Evolutionary conservation across 1,140 invertebrate species (phyloP).

Genomic region (Diplogasteroides magnus): DNA sequence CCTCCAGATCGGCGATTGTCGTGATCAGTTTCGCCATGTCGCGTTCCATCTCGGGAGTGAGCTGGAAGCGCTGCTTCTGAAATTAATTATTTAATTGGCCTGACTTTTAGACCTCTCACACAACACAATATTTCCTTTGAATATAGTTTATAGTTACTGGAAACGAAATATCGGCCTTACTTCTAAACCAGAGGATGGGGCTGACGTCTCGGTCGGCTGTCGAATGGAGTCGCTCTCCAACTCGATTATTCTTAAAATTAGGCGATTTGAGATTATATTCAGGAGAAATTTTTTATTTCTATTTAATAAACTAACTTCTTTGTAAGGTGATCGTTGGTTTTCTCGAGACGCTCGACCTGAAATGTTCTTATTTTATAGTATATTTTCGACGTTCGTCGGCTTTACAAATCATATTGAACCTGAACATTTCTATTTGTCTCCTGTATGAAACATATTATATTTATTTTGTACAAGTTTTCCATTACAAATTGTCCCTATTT

Average conservation of each 20-base stretch:
- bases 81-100: neutral
- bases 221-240: slow-evolving; percentile 37
- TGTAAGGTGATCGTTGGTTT: slow-evolving; percentile 30
- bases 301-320: slow-evolving; percentile 12
- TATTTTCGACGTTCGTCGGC: too few relatives aligned
- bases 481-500: slow-evolving; percentile 25
- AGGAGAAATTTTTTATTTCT: slow-evolving; percentile 5
- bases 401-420: too few relatives aligned
- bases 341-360: slow-evolving; percentile 26
- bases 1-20: slow-evolving; percentile 41
- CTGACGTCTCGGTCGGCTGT: slow-evolving; percentile 14
- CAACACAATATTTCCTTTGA: neutral
- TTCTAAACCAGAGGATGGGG: slow-evolving; percentile 14
- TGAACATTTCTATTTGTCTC: too few relatives aligned
- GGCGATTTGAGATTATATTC: too few relatives aligned
- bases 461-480: slow-evolving; percentile 27
- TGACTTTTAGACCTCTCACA: neutral
- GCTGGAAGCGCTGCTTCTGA: slow-evolving; percentile 10
- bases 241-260: slow-evolving; percentile 38
- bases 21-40: slow-evolving; percentile 38
- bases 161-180: neutral
- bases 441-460: too few relatives aligned
- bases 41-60: slow-evolving; percentile 35
- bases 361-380: too few relatives aligned
- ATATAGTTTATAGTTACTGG: neutral